Base-by-base conservation (phyloP, 1,140 invertebrate species). In the Danaus melanippus region DNA sequence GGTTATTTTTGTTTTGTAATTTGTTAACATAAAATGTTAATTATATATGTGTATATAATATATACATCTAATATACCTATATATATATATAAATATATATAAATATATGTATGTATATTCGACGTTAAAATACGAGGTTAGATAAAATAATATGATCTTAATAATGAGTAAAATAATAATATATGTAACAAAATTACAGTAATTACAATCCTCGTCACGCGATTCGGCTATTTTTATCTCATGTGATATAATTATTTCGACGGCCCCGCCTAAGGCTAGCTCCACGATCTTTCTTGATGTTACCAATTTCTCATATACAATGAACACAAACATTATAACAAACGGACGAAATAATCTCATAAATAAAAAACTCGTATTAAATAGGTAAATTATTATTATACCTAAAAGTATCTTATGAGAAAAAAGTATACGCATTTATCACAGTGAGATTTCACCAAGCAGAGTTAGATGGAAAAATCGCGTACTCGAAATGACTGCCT, bases 181-280 rank as follows among this genome's bases (percentile, higher is more conserved):
- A 62, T 60, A 69, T 71, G 54, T 75, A 74, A 76, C 76, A 48
- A 82, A 84, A 83, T 86, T 74, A 80, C 74, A 62, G 66, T 80
- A 84, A 86, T 84, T 67, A 68, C 53, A 53, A 51, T 21, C 4
- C 17, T 58, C 58, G 75, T 76, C 83, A 86, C 83, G 83, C 83
- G 77, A 86, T 86, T 78, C 68, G 71, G 71, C 79, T 84, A 83
- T 86, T 79, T 81, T 74, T 76, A 74, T 71, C 66, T 76, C 58
- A 53, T 42, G 69, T 73, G 69, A 76, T 81, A 79, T 79, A 82
- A 84, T 72, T 67, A 72, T 67, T 77, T 73, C 64, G 74, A 67
- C 64, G 58, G 66, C 53, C 58, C 58, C 54, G 76, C 74, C 66
- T 61, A 58, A 71, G 74, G 77, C 78, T 55, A 48, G 46, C 63